Base-by-base conservation (phyloP, 2,113 vertebrate species). In the Epinephelus moara region DNA sequence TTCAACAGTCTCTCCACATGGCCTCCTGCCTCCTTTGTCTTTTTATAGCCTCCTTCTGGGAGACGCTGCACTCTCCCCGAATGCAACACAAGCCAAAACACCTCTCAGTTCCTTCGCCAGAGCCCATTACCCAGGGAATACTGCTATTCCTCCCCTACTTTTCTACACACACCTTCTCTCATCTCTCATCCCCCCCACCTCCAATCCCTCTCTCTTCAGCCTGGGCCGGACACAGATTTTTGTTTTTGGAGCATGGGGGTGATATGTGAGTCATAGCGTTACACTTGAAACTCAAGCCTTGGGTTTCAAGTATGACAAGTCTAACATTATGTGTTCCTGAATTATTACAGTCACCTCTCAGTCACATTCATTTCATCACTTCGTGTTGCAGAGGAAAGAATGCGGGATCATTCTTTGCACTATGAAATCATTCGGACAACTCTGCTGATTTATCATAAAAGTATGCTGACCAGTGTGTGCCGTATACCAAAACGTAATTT, bases 31-130 rank as follows among this genome's bases (percentile, higher is more conserved):
- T 95, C 93, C 93, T 94, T 94, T 95, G 94, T 95, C 94, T 95
- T 95, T 95, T 95, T 95, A 95, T 95, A 96, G 95, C 93, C 88
- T 94, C 92, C 92, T 94, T 94, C 93, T 91, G 92, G 91, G 94
- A 94, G 93, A 94, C 81, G 69, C 91, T 92, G 84, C 87, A 64
- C 91, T 94, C 94, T 94, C 91, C 89, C 92, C 85, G 93, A 93
- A 94, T 89, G 90, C 91, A 93, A 92, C 93, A 85, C 88, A 88
- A 95, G 93, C 95, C 94, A 95, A 94, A 93, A 94, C 93, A 94
- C 92, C 90, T 91, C 95, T 95, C 92, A 95, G 95, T 95, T 95
- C 94, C 93, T 95, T 85, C 56, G 92, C 95, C 95, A 95, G 93
- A 93, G 88, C 91, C 89, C 13, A 74, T 80, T 89, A 87, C 91